Evolutionary conservation across 2,888 invertebrate species (phyloP), one percentile per base, ranked within the genome.

Genomic region (Lymantria monacha): DNA sequence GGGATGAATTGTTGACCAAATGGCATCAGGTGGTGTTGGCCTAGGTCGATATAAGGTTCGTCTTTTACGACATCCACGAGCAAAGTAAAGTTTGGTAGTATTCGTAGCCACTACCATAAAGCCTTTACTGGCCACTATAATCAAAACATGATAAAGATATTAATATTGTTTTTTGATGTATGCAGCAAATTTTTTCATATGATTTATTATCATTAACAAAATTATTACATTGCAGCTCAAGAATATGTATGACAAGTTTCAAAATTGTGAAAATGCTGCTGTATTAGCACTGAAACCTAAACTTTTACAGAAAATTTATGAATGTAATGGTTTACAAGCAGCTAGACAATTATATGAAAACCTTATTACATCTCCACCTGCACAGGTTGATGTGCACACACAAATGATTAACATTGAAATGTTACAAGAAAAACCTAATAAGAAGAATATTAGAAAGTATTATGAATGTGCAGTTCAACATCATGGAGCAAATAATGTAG

Each of bases 401-500:
- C 90, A 92, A 68, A 95, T 95, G 94, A 92, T 92, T 53, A 81
- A 87, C 14, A 82, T 93, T 53, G 93, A 93, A 72, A 75, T 74
- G 47, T 66, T 71, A 10, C 92, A 93, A 72, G 81, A 83, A 3
- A 83, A 81, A 42, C 73, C 79, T 0, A 91, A 92, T 65, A 61
- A 87, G 0, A 92, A 92, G 59, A 79, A 82, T 53, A 89, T 93
- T 61, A 92, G 94, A 46, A 90, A 92, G 71, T 94, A 93, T 61
- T 93, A 93, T 74, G 94, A 95, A 72, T 91, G 93, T 59, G 92
- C 94, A 33, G 90, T 93, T 12, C 85, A 92, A 50, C 94, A 95
- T 59, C 95, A 95, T 80, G 96, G 96, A 0, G 88, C 88, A 63
- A 87, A 85, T 3, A 92, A 93, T 73, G 84, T 93, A 5, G 93